A percentile compares a stretch with the other conserved stretches of the same genome.
Evolutionary conservation across 2,113 vertebrate genomes (phyloP).

Genomic region (Pavo muticus): DNA sequence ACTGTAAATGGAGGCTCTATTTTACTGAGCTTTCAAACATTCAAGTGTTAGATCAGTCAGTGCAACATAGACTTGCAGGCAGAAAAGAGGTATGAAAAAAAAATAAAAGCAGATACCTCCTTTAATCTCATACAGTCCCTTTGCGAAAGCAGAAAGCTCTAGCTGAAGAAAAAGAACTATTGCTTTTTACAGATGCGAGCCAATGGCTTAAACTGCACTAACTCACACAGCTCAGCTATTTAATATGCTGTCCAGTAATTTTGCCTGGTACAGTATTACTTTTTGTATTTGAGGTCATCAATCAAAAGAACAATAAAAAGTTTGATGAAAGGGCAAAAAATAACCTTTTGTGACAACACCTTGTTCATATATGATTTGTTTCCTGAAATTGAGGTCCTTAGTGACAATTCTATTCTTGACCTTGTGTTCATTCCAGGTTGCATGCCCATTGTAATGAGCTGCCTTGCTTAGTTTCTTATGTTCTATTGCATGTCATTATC

Average conservation of each 20-base stretch:
- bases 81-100: not conserved
- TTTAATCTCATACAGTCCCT: not conserved
- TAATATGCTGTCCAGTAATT: constrained; percentile 2
- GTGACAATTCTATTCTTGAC: constrained; percentile 53
- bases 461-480: not conserved
- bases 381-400: constrained; percentile 58
- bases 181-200: not conserved
- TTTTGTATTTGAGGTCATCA: constrained; percentile 24
- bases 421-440: constrained; percentile 15
- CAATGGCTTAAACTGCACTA: not conserved
- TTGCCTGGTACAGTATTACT: not conserved
- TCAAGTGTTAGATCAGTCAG: not conserved
- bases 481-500: constrained; percentile 13
- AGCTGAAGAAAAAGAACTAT: not conserved
- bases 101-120: not conserved
- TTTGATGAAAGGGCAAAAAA: constrained; percentile 51
- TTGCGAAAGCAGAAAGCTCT: not conserved
- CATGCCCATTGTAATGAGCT: constrained; percentile 35
- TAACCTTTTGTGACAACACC: constrained; percentile 45
- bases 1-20: not conserved
- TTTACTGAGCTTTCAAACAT: not conserved
- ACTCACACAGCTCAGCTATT: not conserved
- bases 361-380: constrained; percentile 63
- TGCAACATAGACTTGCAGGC: not conserved
- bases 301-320: constrained; percentile 55